A percentile compares a stretch with the other conserved stretches of the same genome.
Evolutionary conservation across 1,140 invertebrate genomes (phyloP).

Genomic region (Tetramorium alpestre): DNA sequence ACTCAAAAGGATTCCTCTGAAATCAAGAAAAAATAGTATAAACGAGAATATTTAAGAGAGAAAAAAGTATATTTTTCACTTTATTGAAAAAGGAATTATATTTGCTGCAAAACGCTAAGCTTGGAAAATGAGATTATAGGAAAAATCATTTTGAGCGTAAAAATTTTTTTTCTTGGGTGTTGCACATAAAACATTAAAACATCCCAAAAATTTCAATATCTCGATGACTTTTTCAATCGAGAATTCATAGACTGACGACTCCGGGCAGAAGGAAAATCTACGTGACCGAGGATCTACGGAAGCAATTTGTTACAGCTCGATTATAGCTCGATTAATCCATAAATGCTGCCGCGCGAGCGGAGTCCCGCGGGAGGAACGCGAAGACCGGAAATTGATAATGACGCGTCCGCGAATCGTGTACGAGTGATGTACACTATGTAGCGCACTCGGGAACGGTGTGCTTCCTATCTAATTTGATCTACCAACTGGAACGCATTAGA

Average conservation of each 20-base stretch:
- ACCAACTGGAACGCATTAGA: conserved; percentile 26
- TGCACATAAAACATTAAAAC: not conserved
- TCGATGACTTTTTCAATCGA: not conserved
- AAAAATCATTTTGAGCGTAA: too few relatives aligned
- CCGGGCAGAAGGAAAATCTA: conserved; percentile 20
- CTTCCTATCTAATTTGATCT: conserved; percentile 36
- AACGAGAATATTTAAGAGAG: too few relatives aligned
- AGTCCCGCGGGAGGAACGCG: conserved; percentile 26
- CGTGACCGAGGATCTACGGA: conserved; percentile 17
- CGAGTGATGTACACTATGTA: conserved; percentile 34
- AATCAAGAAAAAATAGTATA: too few relatives aligned
- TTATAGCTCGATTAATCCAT: conserved; percentile 56
- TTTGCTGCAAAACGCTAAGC: too few relatives aligned
- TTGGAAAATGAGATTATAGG: too few relatives aligned
- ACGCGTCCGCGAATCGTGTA: conserved; percentile 33
- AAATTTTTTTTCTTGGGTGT: too few relatives aligned
- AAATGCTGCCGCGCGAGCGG: conserved; percentile 28
- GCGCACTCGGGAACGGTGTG: not conserved
- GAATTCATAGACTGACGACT: not conserved
- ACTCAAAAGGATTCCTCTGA: too few relatives aligned
- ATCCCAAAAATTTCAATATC: not conserved
- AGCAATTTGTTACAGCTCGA: conserved; percentile 57
- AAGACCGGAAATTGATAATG: conserved; percentile 56
- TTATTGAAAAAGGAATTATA: too few relatives aligned
- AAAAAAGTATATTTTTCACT: too few relatives aligned